Evolutionary conservation across 2,113 vertebrate genomes (phyloP), one percentile per base, ranked within the genome.

Genomic region (Thryonomys swinderianus): DNA sequence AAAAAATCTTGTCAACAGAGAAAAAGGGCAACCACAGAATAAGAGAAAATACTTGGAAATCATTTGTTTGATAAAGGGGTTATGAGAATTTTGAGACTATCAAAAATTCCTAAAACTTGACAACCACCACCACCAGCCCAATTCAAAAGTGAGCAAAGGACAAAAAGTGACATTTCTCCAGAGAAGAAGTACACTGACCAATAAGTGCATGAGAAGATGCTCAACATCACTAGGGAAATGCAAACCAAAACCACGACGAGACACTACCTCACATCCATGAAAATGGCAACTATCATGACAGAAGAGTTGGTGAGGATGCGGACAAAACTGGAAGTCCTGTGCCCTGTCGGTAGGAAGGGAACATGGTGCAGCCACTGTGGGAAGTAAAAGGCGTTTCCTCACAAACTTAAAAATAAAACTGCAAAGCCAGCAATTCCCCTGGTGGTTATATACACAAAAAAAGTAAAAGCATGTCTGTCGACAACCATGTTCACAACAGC

Each of bases 1-100:
- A 59, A 61, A 57, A 86, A 34, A 53, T 57, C 57, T 17, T 78
- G 23, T 78, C 32, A 88, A 64, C 5, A 88, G 42, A 61, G 34
- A 40, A 85, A 55, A 71, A 91, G 45, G n/a, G 11, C 11, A 95
- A 55, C 3, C 73, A 74, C 17, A 42, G 40, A 78, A 48, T 34
- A 14, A 81, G 12, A 89, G 69, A 78, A 88, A 84, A 84, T 95
- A 78, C 42, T 34, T 78, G 55, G 42, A 71, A 76, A 55, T 79
- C 12, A 37, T 53, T 4, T 27, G 62, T 53, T 16, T 55, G 61
- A 53, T 23, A 76, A 66, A 66, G 27, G 59, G 53, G 37, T 45
- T 85, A 85, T 55, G 13, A 67, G 30, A 78, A 66, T 45, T 78
- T 20, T 78, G 25, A 48, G 30, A 32, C 27, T 45, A 16, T 30